Evolutionary conservation across 2,797 vertebrate genomes (phyloP).

Genomic region (Galago senegalensis): DNA sequence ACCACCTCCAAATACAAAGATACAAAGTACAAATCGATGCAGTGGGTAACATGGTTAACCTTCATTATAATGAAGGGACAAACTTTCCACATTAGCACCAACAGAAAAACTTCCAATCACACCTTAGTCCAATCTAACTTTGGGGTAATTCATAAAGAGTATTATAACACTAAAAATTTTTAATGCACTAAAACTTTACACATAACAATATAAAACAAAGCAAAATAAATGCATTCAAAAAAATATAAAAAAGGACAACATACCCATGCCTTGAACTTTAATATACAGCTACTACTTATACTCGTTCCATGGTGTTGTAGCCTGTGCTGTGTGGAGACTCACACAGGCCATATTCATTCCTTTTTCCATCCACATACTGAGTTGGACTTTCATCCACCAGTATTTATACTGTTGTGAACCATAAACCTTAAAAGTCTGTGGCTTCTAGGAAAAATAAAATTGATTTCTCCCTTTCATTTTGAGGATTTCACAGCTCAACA

Average conservation of each 20-base stretch:
- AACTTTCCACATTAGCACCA: background rate
- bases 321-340: background rate
- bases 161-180: background rate
- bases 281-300: background rate
- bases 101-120: background rate
- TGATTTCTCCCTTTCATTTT: conserved; percentile 14
- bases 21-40: background rate
- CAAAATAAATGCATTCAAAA: background rate
- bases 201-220: background rate
- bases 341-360: background rate
- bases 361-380: background rate
- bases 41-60: background rate
- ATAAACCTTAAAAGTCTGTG: background rate
- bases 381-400: background rate
- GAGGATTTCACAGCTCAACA: background rate
- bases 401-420: background rate
- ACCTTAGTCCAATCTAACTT: background rate
- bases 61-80: background rate
- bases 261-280: background rate
- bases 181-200: conserved; percentile 15
- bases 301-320: background rate
- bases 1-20: background rate
- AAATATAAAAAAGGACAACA: background rate
- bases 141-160: background rate
- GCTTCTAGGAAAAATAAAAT: background rate